Conservation (phyloP, 1,140 invertebrate species). For the Pogonomyrmex barbatus region DNA sequence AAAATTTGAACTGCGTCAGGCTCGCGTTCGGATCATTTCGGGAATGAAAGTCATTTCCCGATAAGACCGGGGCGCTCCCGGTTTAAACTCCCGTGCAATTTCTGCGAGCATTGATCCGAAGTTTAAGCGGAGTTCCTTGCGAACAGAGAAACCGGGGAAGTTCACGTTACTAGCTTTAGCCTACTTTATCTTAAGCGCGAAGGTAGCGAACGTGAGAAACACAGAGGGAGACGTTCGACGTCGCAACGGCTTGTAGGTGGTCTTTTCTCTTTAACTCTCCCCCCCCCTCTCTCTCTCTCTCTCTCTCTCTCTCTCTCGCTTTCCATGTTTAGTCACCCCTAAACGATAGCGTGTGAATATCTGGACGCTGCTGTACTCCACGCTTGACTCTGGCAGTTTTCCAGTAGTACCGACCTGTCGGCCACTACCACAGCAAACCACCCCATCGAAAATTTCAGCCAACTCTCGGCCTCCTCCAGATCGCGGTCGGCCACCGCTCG, state of each 20-base stretch:
- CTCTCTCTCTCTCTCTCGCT: neutral
- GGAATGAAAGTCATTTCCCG: conserved; percentile 70
- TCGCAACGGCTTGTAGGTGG: neutral
- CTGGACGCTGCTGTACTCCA: conserved; percentile 64
- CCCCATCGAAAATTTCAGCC: conserved; percentile 72
- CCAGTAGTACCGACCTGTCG: conserved; percentile 66
- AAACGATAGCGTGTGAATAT: conserved; percentile 76
- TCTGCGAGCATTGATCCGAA: conserved; percentile 72
- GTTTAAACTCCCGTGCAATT: conserved; percentile 71
- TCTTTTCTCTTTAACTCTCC: neutral
- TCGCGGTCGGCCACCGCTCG: conserved; percentile 62
- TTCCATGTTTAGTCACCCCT: conserved; percentile 29
- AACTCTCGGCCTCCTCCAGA: conserved; percentile 64
- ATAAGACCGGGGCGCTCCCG: conserved; percentile 67
- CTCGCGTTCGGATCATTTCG: conserved; percentile 59
- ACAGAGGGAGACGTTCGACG: conserved; percentile 17
- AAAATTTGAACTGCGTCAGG: conserved; percentile 60
- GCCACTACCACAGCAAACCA: conserved; percentile 40
- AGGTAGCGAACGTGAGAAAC: conserved; percentile 22
- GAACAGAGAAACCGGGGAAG: conserved; percentile 60
- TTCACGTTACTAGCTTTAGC: conserved; percentile 69
- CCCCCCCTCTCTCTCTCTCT: neutral
- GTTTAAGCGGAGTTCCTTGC: conserved; percentile 71
- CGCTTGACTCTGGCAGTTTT: conserved; percentile 70
- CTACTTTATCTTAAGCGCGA: conserved; percentile 49